phyloP scores from a whole-genome alignment of 2,113 vertebrate species.

The Rallus limicola region DNA sequence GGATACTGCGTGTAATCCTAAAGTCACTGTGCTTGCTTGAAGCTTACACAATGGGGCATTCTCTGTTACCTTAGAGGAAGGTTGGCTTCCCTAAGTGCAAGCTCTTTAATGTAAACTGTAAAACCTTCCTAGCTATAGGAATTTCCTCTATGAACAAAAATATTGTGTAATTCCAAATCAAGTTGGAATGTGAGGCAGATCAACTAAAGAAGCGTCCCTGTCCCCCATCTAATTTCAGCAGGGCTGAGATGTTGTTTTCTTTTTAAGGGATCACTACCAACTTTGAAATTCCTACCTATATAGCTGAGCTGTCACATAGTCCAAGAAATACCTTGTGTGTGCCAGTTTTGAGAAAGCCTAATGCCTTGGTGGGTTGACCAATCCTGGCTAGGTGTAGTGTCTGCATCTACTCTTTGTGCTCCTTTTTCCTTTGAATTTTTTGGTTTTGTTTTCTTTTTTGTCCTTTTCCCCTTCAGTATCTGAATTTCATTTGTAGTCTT shows the following conservation, averaged over 20 bases:
- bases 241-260: no score
- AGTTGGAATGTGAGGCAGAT: not conserved
- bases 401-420: not conserved
- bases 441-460: no score
- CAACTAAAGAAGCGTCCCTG: not conserved
- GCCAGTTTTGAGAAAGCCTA: not conserved
- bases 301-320: not conserved
- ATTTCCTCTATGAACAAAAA: not conserved
- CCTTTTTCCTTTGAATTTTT: not conserved
- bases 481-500: not conserved
- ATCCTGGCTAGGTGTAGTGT: not conserved
- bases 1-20: not conserved
- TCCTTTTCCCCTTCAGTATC: accelerated
- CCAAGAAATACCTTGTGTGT: not conserved
- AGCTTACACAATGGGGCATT: not conserved
- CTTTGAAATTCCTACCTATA: not conserved
- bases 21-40: not conserved
- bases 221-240: not conserved
- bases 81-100: not conserved
- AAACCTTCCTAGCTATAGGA: not conserved
- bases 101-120: not conserved
- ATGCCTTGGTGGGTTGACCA: not conserved
- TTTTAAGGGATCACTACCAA: not conserved
- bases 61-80: not conserved
- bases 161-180: not conserved